A percentile compares a stretch with the other conserved stretches of the same genome.
These are phyloP conservation scores for Peromyscus aztecus DNA, from an alignment of 2,797 vertebrate species.

Conservation along the genomic window DNA sequence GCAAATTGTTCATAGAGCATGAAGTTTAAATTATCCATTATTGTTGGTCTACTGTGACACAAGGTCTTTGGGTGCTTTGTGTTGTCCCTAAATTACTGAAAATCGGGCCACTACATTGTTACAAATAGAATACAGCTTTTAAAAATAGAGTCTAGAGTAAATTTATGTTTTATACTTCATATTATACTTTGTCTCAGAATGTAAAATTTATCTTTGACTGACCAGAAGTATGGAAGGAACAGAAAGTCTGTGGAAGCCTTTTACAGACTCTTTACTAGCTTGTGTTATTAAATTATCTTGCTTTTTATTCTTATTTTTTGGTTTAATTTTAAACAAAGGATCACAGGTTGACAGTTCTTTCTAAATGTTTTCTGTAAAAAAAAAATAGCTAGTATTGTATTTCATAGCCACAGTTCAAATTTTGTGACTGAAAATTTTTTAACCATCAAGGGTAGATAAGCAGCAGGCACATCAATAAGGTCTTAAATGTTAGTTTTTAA, in stretches of 20 bases:
- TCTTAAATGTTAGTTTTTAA: constrained; percentile 26
- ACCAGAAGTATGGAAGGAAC: background rate
- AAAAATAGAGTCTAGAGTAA: constrained; percentile 41
- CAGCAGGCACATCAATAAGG: background rate
- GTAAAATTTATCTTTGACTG: constrained; percentile 45
- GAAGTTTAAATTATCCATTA: background rate
- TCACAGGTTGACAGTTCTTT: constrained; percentile 7
- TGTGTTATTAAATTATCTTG: constrained; percentile 1
- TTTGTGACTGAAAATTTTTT: constrained; percentile 35
- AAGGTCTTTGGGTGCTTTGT: background rate
- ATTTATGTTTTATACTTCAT: constrained; percentile 27
- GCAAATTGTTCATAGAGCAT: constrained; percentile 56
- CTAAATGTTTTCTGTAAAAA: background rate
- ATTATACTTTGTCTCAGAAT: constrained; percentile 56
- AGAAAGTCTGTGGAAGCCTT: background rate
- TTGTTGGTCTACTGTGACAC: background rate
- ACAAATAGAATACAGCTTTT: constrained; percentile 46
- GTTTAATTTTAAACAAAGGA: constrained; percentile 46
- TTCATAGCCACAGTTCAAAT: background rate
- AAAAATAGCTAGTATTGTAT: background rate
- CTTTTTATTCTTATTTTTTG: constrained; percentile 24
- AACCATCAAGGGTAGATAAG: background rate
- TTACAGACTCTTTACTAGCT: background rate
- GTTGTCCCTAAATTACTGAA: constrained; percentile 24
- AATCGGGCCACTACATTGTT: background rate